Percentiles rank a stretch among this genome's conserved stretches.
Conservation (phyloP, 1,140 invertebrate species). For the Ceratina calcarata region DNA sequence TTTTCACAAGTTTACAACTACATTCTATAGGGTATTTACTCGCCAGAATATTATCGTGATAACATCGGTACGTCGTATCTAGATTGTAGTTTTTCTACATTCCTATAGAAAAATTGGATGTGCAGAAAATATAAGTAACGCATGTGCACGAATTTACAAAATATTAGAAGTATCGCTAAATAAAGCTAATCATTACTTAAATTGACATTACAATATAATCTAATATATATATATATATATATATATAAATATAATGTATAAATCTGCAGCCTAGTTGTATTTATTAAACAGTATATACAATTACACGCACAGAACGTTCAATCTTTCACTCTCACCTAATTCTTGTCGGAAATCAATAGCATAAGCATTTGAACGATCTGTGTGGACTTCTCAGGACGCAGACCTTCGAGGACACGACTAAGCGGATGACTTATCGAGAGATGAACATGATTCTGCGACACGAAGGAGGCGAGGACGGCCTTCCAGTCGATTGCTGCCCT, state of each 20-base stretch:
- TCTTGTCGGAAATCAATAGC: background rate
- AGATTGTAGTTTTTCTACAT: background rate
- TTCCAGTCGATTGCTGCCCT: slow-evolving; percentile 89
- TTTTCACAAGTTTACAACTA: slow-evolving; percentile 18
- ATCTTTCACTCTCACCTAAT: background rate
- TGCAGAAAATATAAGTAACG: too few species aligned
- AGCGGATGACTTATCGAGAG: slow-evolving; percentile 79
- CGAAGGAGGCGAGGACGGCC: slow-evolving; percentile 81
- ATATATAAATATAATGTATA: too few species aligned
- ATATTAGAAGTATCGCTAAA: too few species aligned
- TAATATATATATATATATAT: too few species aligned
- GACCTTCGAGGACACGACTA: slow-evolving; percentile 69
- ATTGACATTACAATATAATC: too few species aligned
- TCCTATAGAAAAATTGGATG: too few species aligned
- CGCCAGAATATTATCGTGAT: slow-evolving; percentile 17
- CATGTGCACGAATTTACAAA: too few species aligned
- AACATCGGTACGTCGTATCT: background rate
- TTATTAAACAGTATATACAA: too few species aligned
- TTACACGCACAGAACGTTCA: too few species aligned
- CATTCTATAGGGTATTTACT: slow-evolving; percentile 49
- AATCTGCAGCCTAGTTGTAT: too few species aligned
- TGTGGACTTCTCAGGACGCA: slow-evolving; percentile 58
- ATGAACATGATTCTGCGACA: slow-evolving; percentile 84
- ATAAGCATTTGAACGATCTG: background rate
- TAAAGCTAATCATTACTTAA: too few species aligned